A percentile compares a stretch with the other conserved stretches of the same genome.
phyloP scores from a whole-genome alignment of 2,797 vertebrate genomes.

The Emys orbicularis region DNA sequence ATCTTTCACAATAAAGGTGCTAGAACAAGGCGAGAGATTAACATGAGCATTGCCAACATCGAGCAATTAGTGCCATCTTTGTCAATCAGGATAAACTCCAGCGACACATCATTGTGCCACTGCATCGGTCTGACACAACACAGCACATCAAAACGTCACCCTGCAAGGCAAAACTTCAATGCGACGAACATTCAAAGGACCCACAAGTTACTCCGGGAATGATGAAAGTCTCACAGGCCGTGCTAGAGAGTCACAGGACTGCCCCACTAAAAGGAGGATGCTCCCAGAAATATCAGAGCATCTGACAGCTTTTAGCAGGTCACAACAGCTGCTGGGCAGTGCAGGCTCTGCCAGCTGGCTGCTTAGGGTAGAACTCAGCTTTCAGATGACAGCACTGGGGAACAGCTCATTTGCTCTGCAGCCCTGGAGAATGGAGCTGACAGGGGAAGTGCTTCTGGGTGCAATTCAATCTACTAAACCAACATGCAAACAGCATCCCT shows the following conservation, averaged over 20 bases:
- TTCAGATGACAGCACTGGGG: neutral
- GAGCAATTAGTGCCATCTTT: neutral
- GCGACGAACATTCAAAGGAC: neutral
- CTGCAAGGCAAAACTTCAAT: neutral
- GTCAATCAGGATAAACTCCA: neutral
- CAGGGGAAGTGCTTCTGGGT: neutral
- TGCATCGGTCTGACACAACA: neutral
- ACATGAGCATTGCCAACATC: neutral
- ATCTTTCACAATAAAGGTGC: conserved; percentile 8
- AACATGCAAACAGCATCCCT: neutral
- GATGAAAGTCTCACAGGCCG: neutral
- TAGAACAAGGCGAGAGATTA: conserved; percentile 19
- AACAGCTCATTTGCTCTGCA: neutral
- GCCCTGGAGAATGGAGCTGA: neutral
- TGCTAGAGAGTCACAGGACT: neutral
- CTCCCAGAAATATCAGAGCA: neutral
- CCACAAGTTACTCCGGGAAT: neutral
- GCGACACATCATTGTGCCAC: neutral
- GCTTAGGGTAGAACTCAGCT: neutral
- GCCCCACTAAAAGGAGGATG: neutral
- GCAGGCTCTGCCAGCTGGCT: neutral
- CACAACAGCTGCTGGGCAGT: neutral
- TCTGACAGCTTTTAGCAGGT: neutral
- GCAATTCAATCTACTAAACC: neutral
- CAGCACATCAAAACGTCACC: neutral